Evolutionary conservation across 2,888 invertebrate genomes (phyloP).

Genomic region (Rambutsinella grinnellia): DNA sequence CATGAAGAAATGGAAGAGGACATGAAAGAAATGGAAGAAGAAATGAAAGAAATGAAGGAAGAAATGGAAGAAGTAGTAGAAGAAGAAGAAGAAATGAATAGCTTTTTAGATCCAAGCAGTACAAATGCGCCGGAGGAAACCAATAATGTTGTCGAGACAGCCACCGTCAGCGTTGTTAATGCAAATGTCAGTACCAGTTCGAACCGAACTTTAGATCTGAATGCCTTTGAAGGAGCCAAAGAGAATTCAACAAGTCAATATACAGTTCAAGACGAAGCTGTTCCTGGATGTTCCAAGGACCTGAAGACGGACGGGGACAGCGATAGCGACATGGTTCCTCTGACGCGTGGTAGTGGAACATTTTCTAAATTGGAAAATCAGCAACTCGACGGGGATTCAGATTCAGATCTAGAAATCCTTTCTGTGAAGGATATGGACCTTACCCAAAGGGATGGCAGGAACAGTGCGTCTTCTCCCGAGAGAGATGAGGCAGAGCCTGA

Average conservation of each 20-base stretch:
- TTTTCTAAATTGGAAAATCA: no score
- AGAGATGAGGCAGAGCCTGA: slow-evolving; percentile 39
- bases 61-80: not conserved
- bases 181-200: not conserved
- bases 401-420: slow-evolving; percentile 24
- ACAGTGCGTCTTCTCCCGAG: not conserved
- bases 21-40: not conserved
- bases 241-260: no score
- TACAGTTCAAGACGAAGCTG: no score
- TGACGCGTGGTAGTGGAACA: no score
- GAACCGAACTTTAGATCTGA: not conserved
- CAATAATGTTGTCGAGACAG: no score
- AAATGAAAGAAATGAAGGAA: not conserved
- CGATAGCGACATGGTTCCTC: no score
- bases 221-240: not conserved
- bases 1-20: not conserved
- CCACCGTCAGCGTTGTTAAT: not conserved
- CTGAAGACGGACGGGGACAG: no score
- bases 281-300: no score
- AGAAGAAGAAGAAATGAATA: not conserved
- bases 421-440: not conserved
- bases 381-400: not conserved
- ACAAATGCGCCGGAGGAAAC: no score
- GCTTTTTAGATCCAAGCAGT: no score
- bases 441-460: not conserved